Evolutionary conservation across 2,113 vertebrate species (phyloP), one percentile per base, ranked within the genome.

Genomic region (Xenopus borealis): DNA sequence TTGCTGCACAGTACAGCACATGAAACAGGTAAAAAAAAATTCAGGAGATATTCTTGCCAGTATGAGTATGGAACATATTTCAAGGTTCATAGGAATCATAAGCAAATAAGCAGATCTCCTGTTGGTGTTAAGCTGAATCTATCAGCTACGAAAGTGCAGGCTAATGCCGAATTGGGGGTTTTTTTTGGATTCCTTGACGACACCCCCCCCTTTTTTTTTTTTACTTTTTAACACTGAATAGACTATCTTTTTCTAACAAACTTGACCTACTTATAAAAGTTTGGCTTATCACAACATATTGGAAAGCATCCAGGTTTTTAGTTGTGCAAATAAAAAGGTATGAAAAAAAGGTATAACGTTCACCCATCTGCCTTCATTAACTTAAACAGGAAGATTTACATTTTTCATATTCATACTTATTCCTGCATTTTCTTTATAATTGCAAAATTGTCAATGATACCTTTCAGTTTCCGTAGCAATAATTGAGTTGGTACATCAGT

Each of bases 231-330:
- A 79, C 86, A 75, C 80, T 85, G 88, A 80, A 88, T 89, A 87
- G 78, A 72, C 82, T 87, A 86, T 79, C 81, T 83, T 85, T 66
- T 82, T 82, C 66, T 79, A 80, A 78, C 73, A 80, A 75, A 81
- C 84, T 78, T 87, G 85, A 87, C 88, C 91, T 92, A 91, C 83
- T 91, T 91, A 86, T 72, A 50, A 75, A 80, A 85, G 75, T 91
- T 89, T 78, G 83, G 80, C 83, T 89, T 84, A 87, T 81, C 27
- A 1, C 72, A 50, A 44, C 66, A 3, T 27, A 27, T 27, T 27
- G 23, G 23, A 1, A 27, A 2, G 23, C 23, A 67, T 66, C 23
- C 46, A 40, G 47, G 40, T 67, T 67, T 67, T 52, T 58, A 50
- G 53, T 74, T 67, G 23, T 73, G 40, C 62, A 73, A 73, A 66